Percentiles rank a stretch among this genome's conserved stretches.
Conservation (phyloP, 2,113 vertebrate species). For the Sitta europaea region DNA sequence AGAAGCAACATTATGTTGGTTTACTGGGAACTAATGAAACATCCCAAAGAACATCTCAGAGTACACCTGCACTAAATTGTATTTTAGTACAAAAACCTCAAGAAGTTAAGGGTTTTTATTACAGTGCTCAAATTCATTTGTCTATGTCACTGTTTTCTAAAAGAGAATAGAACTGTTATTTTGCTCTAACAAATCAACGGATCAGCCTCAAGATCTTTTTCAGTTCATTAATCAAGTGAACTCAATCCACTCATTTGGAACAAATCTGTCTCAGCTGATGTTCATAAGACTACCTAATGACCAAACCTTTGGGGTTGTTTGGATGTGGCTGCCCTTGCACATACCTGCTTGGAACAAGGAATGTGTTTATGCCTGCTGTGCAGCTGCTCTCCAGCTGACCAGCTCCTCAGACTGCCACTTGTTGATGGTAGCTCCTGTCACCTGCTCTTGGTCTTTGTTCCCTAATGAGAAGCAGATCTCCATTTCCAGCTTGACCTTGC, state of each 20-base stretch:
- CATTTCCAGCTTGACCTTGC: not conserved
- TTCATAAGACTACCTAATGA: not conserved
- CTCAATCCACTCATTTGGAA: not conserved
- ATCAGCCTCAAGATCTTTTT: not conserved
- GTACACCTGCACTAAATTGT: not conserved
- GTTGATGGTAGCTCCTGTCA: not conserved
- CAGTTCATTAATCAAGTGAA: not conserved
- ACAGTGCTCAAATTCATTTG: not conserved
- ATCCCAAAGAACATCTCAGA: not conserved
- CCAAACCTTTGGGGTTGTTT: not conserved
- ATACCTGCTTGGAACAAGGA: not conserved
- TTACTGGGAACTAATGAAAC: not conserved
- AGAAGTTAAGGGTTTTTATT: not conserved
- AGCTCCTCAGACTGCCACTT: not conserved
- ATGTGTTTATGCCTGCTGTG: not conserved
- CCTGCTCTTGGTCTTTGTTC: not conserved
- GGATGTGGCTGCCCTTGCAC: not conserved
- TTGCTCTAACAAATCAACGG: not conserved
- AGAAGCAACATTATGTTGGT: not conserved
- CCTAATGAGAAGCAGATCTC: not conserved
- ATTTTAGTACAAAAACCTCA: not conserved
- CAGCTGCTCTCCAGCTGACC: not conserved
- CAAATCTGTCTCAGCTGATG: not conserved
- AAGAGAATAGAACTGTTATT: not conserved
- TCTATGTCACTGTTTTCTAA: not conserved